Conservation (phyloP, 2,888 invertebrate genomes). For the Mesorhabditis sp. region DNA sequence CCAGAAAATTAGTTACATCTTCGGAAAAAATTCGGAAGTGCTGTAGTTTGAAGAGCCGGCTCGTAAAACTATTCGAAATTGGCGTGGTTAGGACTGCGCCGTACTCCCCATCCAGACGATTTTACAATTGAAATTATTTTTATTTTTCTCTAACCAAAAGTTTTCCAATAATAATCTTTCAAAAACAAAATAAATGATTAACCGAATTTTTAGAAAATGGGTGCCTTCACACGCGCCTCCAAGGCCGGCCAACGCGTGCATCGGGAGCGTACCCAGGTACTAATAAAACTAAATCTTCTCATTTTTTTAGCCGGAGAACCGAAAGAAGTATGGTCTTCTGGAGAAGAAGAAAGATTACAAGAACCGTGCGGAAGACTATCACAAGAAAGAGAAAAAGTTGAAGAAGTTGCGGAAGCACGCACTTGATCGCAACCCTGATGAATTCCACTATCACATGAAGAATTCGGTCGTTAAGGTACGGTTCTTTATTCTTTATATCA, state of each 20-base stretch:
- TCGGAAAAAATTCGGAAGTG: neutral
- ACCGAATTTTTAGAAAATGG: conserved; percentile 26
- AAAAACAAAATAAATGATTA: too few species aligned
- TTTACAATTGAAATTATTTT: too few species aligned
- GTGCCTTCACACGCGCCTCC: conserved; percentile 38
- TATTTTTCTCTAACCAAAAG: too few species aligned
- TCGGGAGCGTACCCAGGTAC: conserved; percentile 42
- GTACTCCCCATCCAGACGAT: too few species aligned
- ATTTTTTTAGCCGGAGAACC: conserved; percentile 34
- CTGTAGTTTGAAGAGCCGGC: neutral
- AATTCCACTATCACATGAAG: conserved; percentile 96
- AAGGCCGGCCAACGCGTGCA: conserved; percentile 44
- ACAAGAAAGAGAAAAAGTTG: conserved; percentile 59
- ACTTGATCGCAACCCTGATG: conserved; percentile 90
- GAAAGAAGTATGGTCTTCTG: conserved; percentile 43
- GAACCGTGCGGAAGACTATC: conserved; percentile 49
- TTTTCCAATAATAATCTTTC: too few species aligned
- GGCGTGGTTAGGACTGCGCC: too few species aligned
- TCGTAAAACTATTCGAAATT: too few species aligned
- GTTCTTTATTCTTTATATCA: neutral
- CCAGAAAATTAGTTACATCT: neutral
- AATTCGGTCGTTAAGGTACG: conserved; percentile 71
- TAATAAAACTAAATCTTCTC: neutral
- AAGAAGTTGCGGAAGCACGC: conserved; percentile 79
- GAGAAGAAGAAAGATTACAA: conserved; percentile 59